Conservation (phyloP, 2,797 vertebrate species). For the Halcyon smyrnensis region DNA sequence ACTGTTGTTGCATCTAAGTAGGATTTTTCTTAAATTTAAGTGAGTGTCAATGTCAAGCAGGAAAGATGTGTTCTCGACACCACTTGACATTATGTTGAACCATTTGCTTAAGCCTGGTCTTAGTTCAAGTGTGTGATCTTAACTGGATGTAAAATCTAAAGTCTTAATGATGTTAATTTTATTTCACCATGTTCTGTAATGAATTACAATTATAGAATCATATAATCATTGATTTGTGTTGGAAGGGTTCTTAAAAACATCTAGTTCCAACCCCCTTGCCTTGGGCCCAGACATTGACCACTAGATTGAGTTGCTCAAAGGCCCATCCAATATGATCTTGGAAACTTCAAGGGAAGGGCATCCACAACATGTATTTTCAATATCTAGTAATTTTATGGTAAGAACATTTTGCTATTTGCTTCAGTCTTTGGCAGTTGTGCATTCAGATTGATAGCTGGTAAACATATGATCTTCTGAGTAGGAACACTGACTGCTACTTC, state of each 20-base stretch:
- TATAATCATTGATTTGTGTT: not conserved
- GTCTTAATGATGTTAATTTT: not conserved
- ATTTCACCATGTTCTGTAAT: not conserved
- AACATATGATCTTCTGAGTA: not conserved
- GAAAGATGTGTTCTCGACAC: not conserved
- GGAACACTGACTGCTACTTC: not conserved
- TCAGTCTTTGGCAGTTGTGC: not conserved
- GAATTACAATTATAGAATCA: not conserved
- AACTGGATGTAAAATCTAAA: not conserved
- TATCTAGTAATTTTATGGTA: not conserved
- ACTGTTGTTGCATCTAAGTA: not conserved
- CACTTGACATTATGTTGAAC: not conserved
- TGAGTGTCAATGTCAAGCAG: not conserved
- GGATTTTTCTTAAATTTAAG: not conserved
- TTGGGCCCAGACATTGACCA: not conserved
- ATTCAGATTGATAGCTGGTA: not conserved
- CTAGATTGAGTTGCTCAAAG: not conserved
- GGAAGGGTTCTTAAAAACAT: not conserved
- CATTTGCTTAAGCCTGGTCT: not conserved
- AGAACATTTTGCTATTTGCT: not conserved
- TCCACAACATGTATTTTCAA: not conserved
- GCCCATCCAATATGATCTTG: not conserved
- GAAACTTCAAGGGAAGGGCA: not conserved
- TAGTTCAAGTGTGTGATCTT: not conserved
- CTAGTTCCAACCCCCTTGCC: not conserved